phyloP scores from a whole-genome alignment of 1,140 invertebrate species.

The Physella acuta region DNA sequence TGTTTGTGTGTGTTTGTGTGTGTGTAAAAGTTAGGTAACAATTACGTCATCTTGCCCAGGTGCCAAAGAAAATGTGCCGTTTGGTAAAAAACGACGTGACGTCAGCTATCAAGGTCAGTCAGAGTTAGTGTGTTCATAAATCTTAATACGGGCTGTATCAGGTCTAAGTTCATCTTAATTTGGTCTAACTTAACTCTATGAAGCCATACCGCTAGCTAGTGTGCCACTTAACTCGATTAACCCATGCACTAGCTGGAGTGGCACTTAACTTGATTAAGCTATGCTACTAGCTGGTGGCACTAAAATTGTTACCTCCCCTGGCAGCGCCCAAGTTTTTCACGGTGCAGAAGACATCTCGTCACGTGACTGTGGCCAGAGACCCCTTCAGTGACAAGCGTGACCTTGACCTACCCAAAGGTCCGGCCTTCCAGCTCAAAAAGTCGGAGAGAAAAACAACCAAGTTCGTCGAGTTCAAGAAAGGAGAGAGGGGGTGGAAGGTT shows the following conservation, averaged over 20 bases:
- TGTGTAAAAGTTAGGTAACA: too few relatives aligned
- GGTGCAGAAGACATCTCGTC: slow-evolving; percentile 27
- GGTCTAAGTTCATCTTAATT: too few relatives aligned
- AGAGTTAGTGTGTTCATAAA: too few relatives aligned
- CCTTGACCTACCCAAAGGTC: slow-evolving; percentile 34
- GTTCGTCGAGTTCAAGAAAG: slow-evolving; percentile 36
- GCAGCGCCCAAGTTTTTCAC: slow-evolving; percentile 38
- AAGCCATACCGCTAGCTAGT: too few relatives aligned
- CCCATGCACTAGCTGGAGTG: too few relatives aligned
- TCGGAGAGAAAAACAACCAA: slow-evolving; percentile 33
- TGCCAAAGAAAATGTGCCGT: slow-evolving; percentile 9
- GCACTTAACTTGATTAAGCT: too few relatives aligned
- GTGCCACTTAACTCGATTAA: too few relatives aligned
- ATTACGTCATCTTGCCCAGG: slow-evolving; percentile 2
- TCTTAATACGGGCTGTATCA: too few relatives aligned
- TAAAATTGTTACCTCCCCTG: too few relatives aligned
- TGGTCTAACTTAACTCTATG: too few relatives aligned
- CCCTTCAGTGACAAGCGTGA: slow-evolving; percentile 39
- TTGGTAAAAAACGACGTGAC: slow-evolving; percentile 7
- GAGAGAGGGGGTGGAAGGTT: slow-evolving; percentile 33
- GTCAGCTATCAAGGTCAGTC: slow-evolving; percentile 7
- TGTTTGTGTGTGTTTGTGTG: too few relatives aligned
- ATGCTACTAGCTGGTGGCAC: too few relatives aligned
- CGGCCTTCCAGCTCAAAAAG: slow-evolving; percentile 38
- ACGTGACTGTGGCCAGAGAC: slow-evolving; percentile 30